Evolutionary conservation across 2,797 vertebrate genomes (phyloP), one percentile per base, ranked within the genome.

Genomic region (Falco novaeseelandiae): DNA sequence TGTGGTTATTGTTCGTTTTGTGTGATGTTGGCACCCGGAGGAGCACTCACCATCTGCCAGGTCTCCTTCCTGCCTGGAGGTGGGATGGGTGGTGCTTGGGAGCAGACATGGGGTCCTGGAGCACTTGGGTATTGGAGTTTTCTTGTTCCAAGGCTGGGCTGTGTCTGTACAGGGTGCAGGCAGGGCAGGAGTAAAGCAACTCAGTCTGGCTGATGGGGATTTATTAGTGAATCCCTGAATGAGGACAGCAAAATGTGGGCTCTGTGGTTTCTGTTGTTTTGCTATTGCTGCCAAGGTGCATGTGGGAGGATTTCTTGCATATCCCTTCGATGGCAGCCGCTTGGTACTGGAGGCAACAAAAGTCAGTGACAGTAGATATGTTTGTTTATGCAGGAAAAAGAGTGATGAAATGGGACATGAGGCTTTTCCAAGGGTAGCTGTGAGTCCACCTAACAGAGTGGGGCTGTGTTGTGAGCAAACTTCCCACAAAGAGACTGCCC

Each of bases 331-430:
- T 38, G 66, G 63, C 57, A 92, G 44, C 34, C 3, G 1, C 48
- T 32, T 66, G 55, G 42, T 42, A 27, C 44, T 96, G 69, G 30
- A 89, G 62, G 70, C 36, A 83, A 78, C 55, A 52, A 88, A 72
- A 62, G 72, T 78, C 62, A 48, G 54, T 76, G 65, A 32, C 1
- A 14, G 42, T 40, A 67, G 51, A 62, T 57, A 63, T 88, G 58
- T 59, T 74, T 79, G 73, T 85, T 88, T 90, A 59, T 52, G 48
- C 38, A 69, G 61, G 70, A 70, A 93, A 69, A 89, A 85, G 73
- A 62, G 70, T 38, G 61, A 85, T 80, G 71, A 92, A 95, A 92
- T 0, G 6, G 70, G 44, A 44, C 2, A 4, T 23, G 21, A 0
- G 8, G 19, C 49, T 71, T 65, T 91, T 92, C 71, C 34, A 74